A percentile compares a stretch with the other conserved stretches of the same genome.
phyloP scores from a whole-genome alignment of 2,797 vertebrate species.

The Microhierax caerulescens region DNA sequence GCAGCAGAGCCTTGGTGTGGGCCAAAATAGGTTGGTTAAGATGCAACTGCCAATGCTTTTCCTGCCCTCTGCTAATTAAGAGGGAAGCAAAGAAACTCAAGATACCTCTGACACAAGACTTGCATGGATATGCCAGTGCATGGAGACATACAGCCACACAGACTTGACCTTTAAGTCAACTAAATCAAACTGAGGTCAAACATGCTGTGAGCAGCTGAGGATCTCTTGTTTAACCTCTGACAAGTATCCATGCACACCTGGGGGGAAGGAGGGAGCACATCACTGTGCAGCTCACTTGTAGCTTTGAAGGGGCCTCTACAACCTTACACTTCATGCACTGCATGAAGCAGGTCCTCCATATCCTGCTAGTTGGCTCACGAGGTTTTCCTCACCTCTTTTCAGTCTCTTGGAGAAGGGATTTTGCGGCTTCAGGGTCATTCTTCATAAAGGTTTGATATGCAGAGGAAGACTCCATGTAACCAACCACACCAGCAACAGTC shows the following conservation, averaged over 20 bases:
- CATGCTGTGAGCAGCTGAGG: not conserved
- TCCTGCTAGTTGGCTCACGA: not conserved
- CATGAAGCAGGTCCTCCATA: fast-evolving
- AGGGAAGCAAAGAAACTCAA: not conserved
- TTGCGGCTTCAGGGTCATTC: slow-evolving; percentile 62
- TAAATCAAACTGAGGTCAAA: not conserved
- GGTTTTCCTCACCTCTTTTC: slow-evolving; percentile 33
- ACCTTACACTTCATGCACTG: not conserved
- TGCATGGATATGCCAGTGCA: not conserved
- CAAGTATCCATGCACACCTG: not conserved
- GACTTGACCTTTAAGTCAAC: not conserved
- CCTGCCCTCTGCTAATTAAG: not conserved
- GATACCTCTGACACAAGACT: not conserved
- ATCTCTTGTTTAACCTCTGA: not conserved
- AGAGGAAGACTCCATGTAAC: slow-evolving; percentile 73
- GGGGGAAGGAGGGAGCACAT: not conserved
- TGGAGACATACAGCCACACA: not conserved
- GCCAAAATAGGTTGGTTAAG: not conserved
- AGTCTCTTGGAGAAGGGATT: slow-evolving; percentile 53
- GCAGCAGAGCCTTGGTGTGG: not conserved
- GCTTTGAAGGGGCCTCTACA: not conserved
- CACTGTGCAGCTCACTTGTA: not conserved
- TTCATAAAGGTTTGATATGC: slow-evolving; percentile 62
- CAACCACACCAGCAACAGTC: slow-evolving; percentile 62
- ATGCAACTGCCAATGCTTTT: not conserved